Conservation (phyloP, 92 coral and sea anemone species). For the Desmophyllum pertusum region DNA sequence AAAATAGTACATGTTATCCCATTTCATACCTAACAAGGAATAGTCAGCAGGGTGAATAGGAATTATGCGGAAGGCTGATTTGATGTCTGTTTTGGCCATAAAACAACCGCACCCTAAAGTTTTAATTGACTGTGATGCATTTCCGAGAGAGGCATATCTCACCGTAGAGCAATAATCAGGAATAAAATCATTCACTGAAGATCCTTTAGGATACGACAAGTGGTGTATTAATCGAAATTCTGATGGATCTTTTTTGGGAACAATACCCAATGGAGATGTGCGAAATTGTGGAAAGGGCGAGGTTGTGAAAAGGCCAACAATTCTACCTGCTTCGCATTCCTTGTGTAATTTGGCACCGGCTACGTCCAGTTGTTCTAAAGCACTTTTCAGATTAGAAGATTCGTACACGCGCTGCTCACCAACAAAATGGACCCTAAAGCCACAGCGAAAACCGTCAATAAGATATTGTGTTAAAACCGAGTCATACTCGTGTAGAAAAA, state of each 20-base stretch:
- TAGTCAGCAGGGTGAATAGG: no score
- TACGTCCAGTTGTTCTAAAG: slow-evolving; percentile 18
- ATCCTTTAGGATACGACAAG: slow-evolving; percentile 39
- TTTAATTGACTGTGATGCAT: slow-evolving; percentile 29
- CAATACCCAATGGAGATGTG: no score
- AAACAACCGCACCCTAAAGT: slow-evolving; percentile 42
- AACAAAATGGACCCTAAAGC: slow-evolving; percentile 17
- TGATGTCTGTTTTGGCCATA: slow-evolving; percentile 42
- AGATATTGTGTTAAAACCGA: background rate
- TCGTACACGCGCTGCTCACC: no score
- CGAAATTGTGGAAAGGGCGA: no score
- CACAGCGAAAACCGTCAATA: slow-evolving; percentile 17
- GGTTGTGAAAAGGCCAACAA: no score
- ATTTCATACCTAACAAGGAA: no score
- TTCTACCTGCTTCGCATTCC: no score
- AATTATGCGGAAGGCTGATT: slow-evolving; percentile 13
- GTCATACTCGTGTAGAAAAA: slow-evolving; percentile 21
- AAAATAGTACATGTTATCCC: no score
- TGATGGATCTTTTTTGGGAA: no score
- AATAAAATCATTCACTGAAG: no score
- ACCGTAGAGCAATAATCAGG: no score
- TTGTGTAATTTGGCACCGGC: background rate
- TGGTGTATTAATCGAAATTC: no score
- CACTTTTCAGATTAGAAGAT: slow-evolving; percentile 25
- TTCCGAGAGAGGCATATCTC: slow-evolving; percentile 41